Conservation (phyloP, 64 coral and sea anemone species). For the Orbicella faveolata region DNA sequence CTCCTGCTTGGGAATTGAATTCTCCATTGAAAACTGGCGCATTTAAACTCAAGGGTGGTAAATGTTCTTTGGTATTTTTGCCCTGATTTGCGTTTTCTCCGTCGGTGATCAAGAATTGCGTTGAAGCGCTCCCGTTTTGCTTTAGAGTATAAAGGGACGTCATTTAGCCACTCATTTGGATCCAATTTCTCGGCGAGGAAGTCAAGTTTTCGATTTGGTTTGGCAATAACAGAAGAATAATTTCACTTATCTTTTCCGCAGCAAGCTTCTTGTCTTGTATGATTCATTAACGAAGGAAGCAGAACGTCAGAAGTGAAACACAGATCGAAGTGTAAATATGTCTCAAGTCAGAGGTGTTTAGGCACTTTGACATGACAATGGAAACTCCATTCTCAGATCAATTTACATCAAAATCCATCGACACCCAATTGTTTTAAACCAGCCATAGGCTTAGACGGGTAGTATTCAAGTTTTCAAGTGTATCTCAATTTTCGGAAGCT, state of each 20-base stretch:
- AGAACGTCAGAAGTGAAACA: not conserved
- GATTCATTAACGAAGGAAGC: not conserved
- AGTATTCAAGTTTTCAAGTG: not conserved
- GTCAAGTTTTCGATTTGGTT: not conserved
- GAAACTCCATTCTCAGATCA: conserved; percentile 20
- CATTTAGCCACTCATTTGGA: not conserved
- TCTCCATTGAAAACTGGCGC: conserved; percentile 5
- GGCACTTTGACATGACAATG: conserved; percentile 22
- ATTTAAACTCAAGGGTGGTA: not conserved
- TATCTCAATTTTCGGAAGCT: not conserved
- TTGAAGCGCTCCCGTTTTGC: conserved; percentile 7
- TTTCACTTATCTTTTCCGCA: not conserved
- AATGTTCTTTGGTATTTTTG: conserved; percentile 17
- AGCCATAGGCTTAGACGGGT: not conserved
- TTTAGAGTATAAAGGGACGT: not conserved
- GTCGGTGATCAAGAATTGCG: conserved; percentile 18
- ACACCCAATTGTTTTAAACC: conserved; percentile 17
- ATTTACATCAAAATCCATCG: conserved; percentile 38
- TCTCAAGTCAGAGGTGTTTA: not conserved
- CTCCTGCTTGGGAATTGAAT: not conserved
- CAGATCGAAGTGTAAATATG: not conserved
- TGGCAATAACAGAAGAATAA: not conserved
- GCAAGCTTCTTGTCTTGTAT: not conserved
- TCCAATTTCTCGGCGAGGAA: not conserved
- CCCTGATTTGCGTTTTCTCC: not conserved